These are phyloP conservation scores for Cephus pulcher DNA, from an alignment of 2,888 invertebrate species.

Conservation along the genomic window DNA sequence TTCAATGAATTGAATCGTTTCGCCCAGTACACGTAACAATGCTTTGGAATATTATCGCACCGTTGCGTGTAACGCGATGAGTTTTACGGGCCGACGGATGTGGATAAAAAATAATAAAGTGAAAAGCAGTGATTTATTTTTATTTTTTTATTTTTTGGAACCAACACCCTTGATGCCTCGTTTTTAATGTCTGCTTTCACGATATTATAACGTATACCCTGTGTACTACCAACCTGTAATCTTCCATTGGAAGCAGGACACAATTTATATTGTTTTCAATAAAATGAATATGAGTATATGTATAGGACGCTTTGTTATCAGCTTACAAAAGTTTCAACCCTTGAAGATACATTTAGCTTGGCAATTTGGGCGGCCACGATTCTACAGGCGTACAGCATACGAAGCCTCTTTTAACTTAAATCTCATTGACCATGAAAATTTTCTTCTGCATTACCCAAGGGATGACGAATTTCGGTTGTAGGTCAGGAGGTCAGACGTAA, in stretches of 20 bases:
- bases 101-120: background rate
- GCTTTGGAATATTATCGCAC: background rate
- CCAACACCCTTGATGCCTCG: background rate
- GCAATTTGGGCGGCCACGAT: too few species aligned
- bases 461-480: too few species aligned
- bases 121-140: background rate
- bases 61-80: background rate
- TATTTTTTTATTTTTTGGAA: background rate
- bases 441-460: too few species aligned
- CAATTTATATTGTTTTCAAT: background rate
- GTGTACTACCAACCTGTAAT: background rate
- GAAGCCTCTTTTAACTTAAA: too few species aligned
- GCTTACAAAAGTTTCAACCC: too few species aligned
- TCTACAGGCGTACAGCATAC: too few species aligned
- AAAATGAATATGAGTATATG: background rate
- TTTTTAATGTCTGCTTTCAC: background rate
- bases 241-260: background rate
- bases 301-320: too few species aligned
- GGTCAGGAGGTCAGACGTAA: too few species aligned
- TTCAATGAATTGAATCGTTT: slow-evolving; percentile 1
- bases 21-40: background rate
- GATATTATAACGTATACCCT: background rate
- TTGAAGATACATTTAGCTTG: too few species aligned
- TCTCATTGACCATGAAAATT: too few species aligned
- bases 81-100: background rate